Evolutionary conservation across 2,113 vertebrate species (phyloP), one percentile per base, ranked within the genome.

Genomic region (Leucosticte australis): DNA sequence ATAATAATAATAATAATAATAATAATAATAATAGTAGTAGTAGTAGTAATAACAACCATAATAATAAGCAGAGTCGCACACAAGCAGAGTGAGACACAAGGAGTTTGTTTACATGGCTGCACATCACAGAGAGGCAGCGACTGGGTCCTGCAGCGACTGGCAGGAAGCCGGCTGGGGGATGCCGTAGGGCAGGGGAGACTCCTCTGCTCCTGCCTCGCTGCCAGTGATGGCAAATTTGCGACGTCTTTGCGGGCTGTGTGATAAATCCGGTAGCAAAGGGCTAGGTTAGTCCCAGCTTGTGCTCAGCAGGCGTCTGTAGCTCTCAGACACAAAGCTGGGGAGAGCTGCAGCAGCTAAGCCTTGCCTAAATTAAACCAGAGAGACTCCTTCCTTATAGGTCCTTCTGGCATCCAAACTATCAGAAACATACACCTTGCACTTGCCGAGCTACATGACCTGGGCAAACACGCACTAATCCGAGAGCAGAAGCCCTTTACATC

Each of bases 261-360:
- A 80, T 82, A 87, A 95, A 95, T 41, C 74, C 55, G 26, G 57
- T 76, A 39, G 68, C 92, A 92, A 86, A 89, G 18, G 59, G 68
- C 71, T 85, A 92, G 64, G 77, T 87, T 92, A 85, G 65, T 63
- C 30, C 73, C 86, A 91, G 68, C 55, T 73, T 91, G 63, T 1
- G 7, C 76, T 78, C 91, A 94, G 88, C 80, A 77, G 90, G 83
- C 84, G 15, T 47, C 93, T 73, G 87, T 93, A 83, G 83, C 14
- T 26, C 71, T 59, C 87, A 95, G 95, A 87, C 94, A 97, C 92
- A 97, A 97, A 92, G 97, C 96, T 96, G 76, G 28, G 87, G 65
- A 39, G 26, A 84, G 74, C 83, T 57, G 94, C 62, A 13, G 62
- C 31, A 57, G 73, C 56, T 81, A 42, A 91, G 23, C 42, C 24